A percentile compares a stretch with the other conserved stretches of the same genome.
Conservation (phyloP, 1,140 invertebrate species). For the Nasonia longicornis region DNA sequence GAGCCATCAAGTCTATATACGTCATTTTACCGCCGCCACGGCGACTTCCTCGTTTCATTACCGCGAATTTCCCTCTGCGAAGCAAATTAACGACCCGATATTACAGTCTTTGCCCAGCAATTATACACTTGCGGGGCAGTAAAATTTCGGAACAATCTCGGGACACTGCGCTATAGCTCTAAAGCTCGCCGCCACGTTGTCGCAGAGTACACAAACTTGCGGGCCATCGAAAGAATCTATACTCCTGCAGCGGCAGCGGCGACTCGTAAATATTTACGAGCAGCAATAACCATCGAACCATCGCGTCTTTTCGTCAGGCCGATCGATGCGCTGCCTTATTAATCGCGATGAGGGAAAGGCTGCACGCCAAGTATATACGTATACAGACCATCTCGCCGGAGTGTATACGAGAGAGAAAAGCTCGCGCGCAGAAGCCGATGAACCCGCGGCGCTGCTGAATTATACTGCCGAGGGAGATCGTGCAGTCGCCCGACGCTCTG, state of each 20-base stretch:
- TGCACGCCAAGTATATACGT: background rate
- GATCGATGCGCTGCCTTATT: background rate
- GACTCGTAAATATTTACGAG: constrained; percentile 25
- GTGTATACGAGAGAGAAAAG: background rate
- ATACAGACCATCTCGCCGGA: background rate
- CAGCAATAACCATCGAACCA: background rate
- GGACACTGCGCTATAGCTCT: background rate
- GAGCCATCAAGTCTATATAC: background rate
- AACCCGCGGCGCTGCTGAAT: constrained; percentile 24
- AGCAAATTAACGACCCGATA: background rate
- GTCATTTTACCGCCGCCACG: background rate
- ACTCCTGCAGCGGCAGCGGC: too few species aligned
- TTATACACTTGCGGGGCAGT: background rate
- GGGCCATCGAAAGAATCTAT: background rate
- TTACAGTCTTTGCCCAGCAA: background rate
- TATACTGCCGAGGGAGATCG: constrained; percentile 27
- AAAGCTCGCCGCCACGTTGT: background rate
- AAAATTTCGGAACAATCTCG: constrained; percentile 1
- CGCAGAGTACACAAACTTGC: background rate
- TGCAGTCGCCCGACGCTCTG: constrained; percentile 57
- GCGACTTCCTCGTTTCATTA: constrained; percentile 1
- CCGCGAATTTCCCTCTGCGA: background rate
- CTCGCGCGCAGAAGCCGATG: constrained; percentile 37
- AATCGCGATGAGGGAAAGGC: constrained; percentile 2
- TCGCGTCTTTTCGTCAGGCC: background rate